Evolutionary conservation across 2,113 vertebrate genomes (phyloP), one percentile per base, ranked within the genome.

Genomic region (Corvus cornix): DNA sequence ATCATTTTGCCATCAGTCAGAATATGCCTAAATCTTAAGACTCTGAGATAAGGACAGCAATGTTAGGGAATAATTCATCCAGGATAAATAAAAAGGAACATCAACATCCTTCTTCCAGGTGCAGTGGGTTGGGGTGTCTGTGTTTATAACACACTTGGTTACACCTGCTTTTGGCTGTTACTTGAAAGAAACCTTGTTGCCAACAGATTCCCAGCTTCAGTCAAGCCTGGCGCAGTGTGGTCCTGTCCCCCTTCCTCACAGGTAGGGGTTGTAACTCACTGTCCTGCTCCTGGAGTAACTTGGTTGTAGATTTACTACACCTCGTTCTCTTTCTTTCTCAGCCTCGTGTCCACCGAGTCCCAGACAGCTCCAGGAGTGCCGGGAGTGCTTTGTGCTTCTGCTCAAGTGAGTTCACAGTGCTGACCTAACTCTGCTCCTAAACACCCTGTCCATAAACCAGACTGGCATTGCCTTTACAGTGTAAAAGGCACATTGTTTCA

Each of bases 241-340:
- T 99, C 48, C 98, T 99, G 90, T 98, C 99, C 24, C 99, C 99
- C 1, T 98, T 99, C 46, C 98, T 99, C 87, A 98, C 98, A 97
- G 99, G 99, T 99, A 97, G 22, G 22, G 60, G 27, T 6, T 63
- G 33, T 1, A 11, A 13, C 64, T 64, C 37, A 18, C 66, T 59
- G 8, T 52, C 13, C 14, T 22, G n/a, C 56, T n/a, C 58, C 27
- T 41, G 3, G 20, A 73, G 17, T 41, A 43, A 43, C 33, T 12
- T 18, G 16, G 3, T 26, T 33, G 24, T 21, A 16, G 7, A 43
- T 56, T 51, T 41, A 46, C 39, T 74, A 55, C 24, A 16, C 30
- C 19, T 13, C 4, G 2, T 30, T 35, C 33, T 49, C 43, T 78
- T 89, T 90, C 44, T 91, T 87, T 87, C 93, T 59, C 96, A 99